Conservation (phyloP, 1,140 invertebrate species). For the Contarinia nasturtii region DNA sequence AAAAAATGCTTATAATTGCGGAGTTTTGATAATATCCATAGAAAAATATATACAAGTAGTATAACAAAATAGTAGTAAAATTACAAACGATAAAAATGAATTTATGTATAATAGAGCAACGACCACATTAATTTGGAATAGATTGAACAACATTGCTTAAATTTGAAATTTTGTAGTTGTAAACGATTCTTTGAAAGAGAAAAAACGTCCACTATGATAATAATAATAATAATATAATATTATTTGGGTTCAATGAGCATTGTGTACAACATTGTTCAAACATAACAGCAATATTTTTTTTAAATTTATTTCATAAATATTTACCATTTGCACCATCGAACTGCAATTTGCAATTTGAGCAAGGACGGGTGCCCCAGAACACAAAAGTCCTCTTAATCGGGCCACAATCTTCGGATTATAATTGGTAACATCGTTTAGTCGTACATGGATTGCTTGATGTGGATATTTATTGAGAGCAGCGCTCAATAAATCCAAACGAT, state of each 20-base stretch:
- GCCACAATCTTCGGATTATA: slow-evolving; percentile 12
- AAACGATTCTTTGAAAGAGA: too few relatives aligned
- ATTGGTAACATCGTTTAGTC: slow-evolving; percentile 16
- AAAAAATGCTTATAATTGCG: slow-evolving; percentile 11
- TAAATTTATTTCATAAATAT: too few relatives aligned
- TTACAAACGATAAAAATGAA: too few relatives aligned
- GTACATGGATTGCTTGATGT: slow-evolving; percentile 13
- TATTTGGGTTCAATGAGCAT: too few relatives aligned
- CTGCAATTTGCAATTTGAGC: slow-evolving; percentile 6
- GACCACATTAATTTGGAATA: too few relatives aligned
- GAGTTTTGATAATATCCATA: slow-evolving; percentile 7
- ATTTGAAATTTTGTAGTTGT: too few relatives aligned
- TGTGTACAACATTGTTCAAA: too few relatives aligned
- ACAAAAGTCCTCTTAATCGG: slow-evolving; percentile 13
- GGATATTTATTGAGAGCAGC: slow-evolving; percentile 16
- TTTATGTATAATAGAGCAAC: too few relatives aligned
- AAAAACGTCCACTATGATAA: too few relatives aligned
- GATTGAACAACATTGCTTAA: too few relatives aligned
- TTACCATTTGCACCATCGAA: not conserved
- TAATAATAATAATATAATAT: too few relatives aligned
- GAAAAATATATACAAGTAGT: not conserved
- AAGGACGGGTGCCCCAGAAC: slow-evolving; percentile 13
- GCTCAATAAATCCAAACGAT: slow-evolving; percentile 18
- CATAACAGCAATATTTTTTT: too few relatives aligned
- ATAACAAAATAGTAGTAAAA: not conserved